Percentiles rank a stretch among this genome's conserved stretches.
Conservation (phyloP, 2,113 vertebrate species). For the Chionis minor region DNA sequence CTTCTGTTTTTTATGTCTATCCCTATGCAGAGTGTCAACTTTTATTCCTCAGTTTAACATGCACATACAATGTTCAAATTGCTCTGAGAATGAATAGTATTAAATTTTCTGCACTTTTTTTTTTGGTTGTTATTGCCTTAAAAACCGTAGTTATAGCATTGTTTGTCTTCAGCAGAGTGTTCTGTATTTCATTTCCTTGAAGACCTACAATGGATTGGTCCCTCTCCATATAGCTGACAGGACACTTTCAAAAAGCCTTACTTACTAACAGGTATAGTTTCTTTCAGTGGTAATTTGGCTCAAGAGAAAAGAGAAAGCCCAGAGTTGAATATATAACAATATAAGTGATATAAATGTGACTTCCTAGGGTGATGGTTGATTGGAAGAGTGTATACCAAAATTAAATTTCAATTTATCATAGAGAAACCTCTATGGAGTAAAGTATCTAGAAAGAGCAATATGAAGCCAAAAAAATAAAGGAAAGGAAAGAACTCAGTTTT, state of each 20-base stretch:
- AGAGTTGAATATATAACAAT: background rate
- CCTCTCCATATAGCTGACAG: background rate
- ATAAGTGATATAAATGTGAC: conserved; percentile 18
- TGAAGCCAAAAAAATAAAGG: background rate
- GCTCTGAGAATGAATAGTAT: background rate
- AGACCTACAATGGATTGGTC: background rate
- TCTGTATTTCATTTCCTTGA: background rate
- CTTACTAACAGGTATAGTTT: conserved; percentile 18
- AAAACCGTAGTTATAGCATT: background rate
- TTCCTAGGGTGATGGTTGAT: conserved; percentile 29
- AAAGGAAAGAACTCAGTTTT: background rate
- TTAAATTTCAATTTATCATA: conserved; percentile 13
- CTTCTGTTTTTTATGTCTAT: background rate
- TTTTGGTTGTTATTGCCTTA: background rate
- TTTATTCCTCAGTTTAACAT: background rate
- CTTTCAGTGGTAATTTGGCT: background rate
- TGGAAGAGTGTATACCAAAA: background rate
- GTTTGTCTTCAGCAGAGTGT: background rate
- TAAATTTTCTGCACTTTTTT: background rate
- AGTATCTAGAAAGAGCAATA: background rate
- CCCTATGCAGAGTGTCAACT: background rate
- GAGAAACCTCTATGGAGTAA: background rate
- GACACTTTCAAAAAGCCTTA: background rate
- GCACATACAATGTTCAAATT: background rate
- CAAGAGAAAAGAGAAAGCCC: conserved; percentile 7